phyloP scores from a whole-genome alignment of 2,797 vertebrate genomes.

The Tragelaphus oryx region DNA sequence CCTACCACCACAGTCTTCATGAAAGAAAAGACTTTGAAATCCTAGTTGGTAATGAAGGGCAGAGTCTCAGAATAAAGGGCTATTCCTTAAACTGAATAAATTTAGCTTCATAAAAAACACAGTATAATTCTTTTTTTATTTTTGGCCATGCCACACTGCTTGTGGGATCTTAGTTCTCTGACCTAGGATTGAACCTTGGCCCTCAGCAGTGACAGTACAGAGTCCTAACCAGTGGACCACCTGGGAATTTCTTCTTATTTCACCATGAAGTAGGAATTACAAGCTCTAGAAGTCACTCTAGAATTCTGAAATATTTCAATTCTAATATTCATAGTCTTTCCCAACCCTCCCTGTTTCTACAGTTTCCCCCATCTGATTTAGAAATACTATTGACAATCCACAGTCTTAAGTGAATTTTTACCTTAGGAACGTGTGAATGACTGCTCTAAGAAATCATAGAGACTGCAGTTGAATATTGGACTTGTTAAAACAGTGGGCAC shows the following conservation, averaged over 20 bases:
- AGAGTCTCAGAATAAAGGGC: neutral
- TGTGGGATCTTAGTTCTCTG: neutral
- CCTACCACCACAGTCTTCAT: neutral
- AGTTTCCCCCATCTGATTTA: neutral
- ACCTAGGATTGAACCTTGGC: neutral
- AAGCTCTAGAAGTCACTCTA: neutral
- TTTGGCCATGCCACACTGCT: neutral
- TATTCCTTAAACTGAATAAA: conserved; percentile 16
- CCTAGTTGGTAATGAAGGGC: neutral
- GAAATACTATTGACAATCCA: neutral
- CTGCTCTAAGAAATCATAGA: neutral
- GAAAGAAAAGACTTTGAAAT: conserved; percentile 12
- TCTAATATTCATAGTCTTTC: neutral
- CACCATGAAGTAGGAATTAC: neutral
- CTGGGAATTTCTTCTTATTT: neutral
- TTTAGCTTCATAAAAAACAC: neutral
- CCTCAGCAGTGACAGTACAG: neutral
- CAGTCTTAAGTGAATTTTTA: neutral
- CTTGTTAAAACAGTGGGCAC: neutral
- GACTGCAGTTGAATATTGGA: neutral
- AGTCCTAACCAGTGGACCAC: neutral
- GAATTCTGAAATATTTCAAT: neutral
- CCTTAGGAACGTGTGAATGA: neutral
- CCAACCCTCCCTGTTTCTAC: neutral
- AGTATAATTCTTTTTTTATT: neutral